Evolutionary conservation across 2,113 vertebrate species (phyloP), one percentile per base, ranked within the genome.

Genomic region (Zosterops pallidus): DNA sequence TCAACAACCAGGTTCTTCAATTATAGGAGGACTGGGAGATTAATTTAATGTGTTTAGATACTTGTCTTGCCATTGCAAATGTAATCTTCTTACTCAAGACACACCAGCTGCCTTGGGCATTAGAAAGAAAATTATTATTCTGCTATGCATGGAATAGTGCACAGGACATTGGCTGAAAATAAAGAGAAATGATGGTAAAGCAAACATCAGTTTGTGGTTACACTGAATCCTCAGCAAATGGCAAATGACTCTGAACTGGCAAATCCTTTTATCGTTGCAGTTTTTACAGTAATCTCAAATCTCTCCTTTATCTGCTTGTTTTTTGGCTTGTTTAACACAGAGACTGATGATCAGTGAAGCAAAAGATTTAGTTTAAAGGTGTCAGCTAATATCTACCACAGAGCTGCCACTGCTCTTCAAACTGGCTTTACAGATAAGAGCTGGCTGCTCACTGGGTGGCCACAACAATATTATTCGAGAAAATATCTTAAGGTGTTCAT

Each of bases 11-110:
- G 68, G 67, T 86, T 94, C 93, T 91, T 87, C 85, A 97, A 84
- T 97, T 97, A 97, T 76, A 78, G 76, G 55, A 96, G 87, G 96
- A 97, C 91, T 94, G 87, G 75, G 69, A 96, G 96, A 97, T 98
- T 95, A 97, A 97, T 97, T 97, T 96, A 97, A 97, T 83, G 67
- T 95, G 88, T 98, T 97, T 96, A 97, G 97, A 97, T 97, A 84
- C 86, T 95, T 76, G 95, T 95, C 95, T 97, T 97, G 92, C 92
- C 81, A 85, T 94, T 96, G 96, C 92, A 95, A 95, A 92, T 85
- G 87, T 96, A 98, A 98, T 98, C 97, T 96, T 94, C 96, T 98
- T 97, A 96, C 85, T 92, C 86, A 72, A 94, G 96, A 96, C 94
- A 92, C 74, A 93, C 77, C 91, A 96, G 95, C 96, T 96, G 97